Evolutionary conservation across 2,888 invertebrate genomes (phyloP).

Genomic region (Megalurothrips usitatus): DNA sequence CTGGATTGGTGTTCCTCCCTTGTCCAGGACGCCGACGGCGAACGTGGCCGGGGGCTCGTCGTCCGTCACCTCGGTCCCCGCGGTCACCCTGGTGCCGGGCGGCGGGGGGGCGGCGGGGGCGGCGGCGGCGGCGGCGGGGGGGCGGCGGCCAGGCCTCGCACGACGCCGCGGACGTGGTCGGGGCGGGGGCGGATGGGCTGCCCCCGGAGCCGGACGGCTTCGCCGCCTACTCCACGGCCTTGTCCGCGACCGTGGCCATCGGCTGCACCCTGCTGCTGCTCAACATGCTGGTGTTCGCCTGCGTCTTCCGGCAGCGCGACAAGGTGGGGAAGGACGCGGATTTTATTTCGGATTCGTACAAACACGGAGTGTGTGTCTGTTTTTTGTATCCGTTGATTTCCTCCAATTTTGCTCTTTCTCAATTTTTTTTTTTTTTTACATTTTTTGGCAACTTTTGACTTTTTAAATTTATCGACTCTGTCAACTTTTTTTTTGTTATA

Average conservation of each 20-base stretch:
- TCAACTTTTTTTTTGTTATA: no score
- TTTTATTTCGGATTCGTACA: no score
- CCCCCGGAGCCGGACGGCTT: constrained; percentile 7
- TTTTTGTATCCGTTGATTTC: no score
- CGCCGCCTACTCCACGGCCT: constrained; percentile 7
- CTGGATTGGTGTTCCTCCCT: no score
- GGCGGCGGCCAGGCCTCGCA: background rate
- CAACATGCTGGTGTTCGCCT: constrained; percentile 19
- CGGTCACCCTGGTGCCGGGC: background rate
- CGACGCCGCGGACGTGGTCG: constrained; percentile 1
- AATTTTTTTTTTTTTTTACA: no score
- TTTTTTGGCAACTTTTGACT: no score
- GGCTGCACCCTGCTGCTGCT: constrained; percentile 10
- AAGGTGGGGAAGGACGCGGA: no score
- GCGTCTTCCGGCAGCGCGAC: constrained; percentile 14
- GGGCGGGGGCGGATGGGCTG: background rate
- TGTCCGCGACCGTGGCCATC: constrained; percentile 10
- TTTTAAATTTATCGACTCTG: no score
- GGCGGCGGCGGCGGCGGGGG: background rate
- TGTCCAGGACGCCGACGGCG: constrained; percentile 3
- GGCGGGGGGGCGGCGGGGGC: background rate
- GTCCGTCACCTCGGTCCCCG: background rate
- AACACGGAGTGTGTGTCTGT: no score
- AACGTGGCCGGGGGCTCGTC: background rate
- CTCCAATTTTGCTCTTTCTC: no score